A percentile compares a stretch with the other conserved stretches of the same genome.
phyloP scores from a whole-genome alignment of 2,888 invertebrate genomes.

The Epistrophella euchroma region DNA sequence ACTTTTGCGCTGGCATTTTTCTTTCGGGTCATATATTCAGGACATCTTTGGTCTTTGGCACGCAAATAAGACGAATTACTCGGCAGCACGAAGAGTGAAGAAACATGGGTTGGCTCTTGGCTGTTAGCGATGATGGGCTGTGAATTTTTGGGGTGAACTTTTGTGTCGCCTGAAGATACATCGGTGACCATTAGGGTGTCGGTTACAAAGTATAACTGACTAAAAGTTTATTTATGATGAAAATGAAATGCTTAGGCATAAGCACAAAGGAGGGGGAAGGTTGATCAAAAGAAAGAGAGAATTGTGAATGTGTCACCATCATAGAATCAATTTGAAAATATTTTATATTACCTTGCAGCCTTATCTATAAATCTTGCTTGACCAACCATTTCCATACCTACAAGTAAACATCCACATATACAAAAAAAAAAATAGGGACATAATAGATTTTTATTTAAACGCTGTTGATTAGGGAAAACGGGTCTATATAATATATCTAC shows the following conservation, averaged over 20 bases:
- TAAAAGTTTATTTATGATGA: slow-evolving; percentile 24
- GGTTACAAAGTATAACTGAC: slow-evolving; percentile 31
- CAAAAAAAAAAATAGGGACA: too few species aligned
- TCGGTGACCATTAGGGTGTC: slow-evolving; percentile 55
- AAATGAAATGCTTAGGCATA: slow-evolving; percentile 18
- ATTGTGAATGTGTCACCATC: slow-evolving; percentile 22
- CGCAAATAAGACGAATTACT: slow-evolving; percentile 75
- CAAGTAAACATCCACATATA: too few species aligned
- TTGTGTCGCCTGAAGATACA: slow-evolving; percentile 49
- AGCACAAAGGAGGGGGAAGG: not conserved
- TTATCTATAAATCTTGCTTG: not conserved
- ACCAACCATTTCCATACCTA: too few species aligned
- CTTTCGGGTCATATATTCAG: slow-evolving; percentile 64
- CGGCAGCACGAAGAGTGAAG: slow-evolving; percentile 60
- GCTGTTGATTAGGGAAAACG: too few species aligned
- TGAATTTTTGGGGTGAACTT: slow-evolving; percentile 29
- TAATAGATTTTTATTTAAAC: too few species aligned
- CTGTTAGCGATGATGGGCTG: slow-evolving; percentile 29
- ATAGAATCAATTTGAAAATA: slow-evolving; percentile 17
- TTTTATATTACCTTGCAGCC: slow-evolving; percentile 17
- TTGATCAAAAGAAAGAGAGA: not conserved
- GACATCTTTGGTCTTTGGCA: slow-evolving; percentile 65
- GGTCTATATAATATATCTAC: too few species aligned
- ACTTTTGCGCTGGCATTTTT: slow-evolving; percentile 57
- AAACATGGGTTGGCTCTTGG: slow-evolving; percentile 33